Evolutionary conservation across 2,888 invertebrate species (phyloP).

Genomic region (Ophion costatus): DNA sequence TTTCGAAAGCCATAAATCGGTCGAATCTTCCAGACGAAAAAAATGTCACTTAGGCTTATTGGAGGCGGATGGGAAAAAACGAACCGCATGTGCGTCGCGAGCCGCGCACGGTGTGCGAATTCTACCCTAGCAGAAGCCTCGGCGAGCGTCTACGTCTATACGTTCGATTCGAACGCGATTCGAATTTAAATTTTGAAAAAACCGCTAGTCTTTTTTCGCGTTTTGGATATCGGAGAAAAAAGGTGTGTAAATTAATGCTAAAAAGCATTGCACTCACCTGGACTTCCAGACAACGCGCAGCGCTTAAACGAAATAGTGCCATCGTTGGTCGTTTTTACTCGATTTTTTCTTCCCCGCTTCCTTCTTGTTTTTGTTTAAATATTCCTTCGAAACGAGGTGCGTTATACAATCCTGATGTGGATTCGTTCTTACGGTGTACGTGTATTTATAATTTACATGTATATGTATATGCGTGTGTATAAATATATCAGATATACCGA

Average conservation of each 20-base stretch:
- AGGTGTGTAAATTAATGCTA: background rate
- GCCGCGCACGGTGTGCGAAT: slow-evolving; percentile 14
- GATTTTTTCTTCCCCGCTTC: background rate
- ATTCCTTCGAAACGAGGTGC: slow-evolving; percentile 49
- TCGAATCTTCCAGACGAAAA: background rate
- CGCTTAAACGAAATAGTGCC: slow-evolving; percentile 81
- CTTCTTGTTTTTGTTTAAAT: slow-evolving; percentile 23
- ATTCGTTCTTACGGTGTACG: slow-evolving; percentile 46
- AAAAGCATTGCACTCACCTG: slow-evolving; percentile 74
- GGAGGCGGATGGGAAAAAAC: slow-evolving; percentile 8
- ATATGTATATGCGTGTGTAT: slow-evolving; percentile 15
- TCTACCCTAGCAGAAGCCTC: slow-evolving; percentile 17
- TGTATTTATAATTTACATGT: slow-evolving; percentile 27
- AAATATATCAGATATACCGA: slow-evolving; percentile 64
- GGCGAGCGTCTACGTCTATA: background rate
- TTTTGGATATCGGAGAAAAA: background rate
- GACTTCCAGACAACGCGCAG: slow-evolving; percentile 80
- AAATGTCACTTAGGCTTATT: background rate
- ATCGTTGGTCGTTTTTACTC: slow-evolving; percentile 68
- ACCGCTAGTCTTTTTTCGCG: background rate
- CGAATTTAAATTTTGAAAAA: background rate
- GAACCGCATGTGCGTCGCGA: slow-evolving; percentile 30
- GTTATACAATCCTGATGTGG: slow-evolving; percentile 60
- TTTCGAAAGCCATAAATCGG: background rate
- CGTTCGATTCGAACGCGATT: background rate